phyloP scores from a whole-genome alignment of 1,140 invertebrate species.

The Drosophila santomea region DNA sequence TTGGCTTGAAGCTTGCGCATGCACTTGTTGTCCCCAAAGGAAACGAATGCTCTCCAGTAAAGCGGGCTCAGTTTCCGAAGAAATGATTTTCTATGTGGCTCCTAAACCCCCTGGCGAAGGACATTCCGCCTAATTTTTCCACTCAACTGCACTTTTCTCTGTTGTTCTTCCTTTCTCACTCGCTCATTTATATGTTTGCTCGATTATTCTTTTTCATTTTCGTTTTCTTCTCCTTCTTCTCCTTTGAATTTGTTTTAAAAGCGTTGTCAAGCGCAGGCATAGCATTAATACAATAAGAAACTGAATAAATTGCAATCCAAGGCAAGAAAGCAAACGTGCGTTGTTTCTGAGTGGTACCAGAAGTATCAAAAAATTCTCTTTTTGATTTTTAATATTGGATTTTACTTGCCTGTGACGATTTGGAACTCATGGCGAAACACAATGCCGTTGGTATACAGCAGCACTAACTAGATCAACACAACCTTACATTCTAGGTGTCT shows the following conservation, averaged over 20 bases:
- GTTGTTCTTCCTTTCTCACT: slow-evolving; percentile 43
- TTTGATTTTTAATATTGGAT: background rate
- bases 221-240: slow-evolving; percentile 26
- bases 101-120: slow-evolving; percentile 45
- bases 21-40: slow-evolving; percentile 1
- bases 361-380: background rate
- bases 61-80: background rate
- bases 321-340: background rate
- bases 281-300: slow-evolving; percentile 53
- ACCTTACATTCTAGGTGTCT: slow-evolving; percentile 90
- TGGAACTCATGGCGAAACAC: background rate
- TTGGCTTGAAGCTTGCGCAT: background rate
- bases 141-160: slow-evolving; percentile 72
- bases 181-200: slow-evolving; percentile 64
- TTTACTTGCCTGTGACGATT: background rate
- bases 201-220: slow-evolving; percentile 58
- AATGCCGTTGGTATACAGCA: background rate
- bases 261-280: slow-evolving; percentile 68
- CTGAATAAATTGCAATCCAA: slow-evolving; percentile 33
- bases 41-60: background rate
- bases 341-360: background rate
- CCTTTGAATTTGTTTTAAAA: slow-evolving; percentile 72
- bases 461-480: background rate
- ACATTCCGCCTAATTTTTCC: slow-evolving; percentile 81
- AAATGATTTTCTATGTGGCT: slow-evolving; percentile 49